A percentile compares a stretch with the other conserved stretches of the same genome.
Evolutionary conservation across 2,888 invertebrate genomes (phyloP).

Genomic region (Pristionchus fissidentatus): DNA sequence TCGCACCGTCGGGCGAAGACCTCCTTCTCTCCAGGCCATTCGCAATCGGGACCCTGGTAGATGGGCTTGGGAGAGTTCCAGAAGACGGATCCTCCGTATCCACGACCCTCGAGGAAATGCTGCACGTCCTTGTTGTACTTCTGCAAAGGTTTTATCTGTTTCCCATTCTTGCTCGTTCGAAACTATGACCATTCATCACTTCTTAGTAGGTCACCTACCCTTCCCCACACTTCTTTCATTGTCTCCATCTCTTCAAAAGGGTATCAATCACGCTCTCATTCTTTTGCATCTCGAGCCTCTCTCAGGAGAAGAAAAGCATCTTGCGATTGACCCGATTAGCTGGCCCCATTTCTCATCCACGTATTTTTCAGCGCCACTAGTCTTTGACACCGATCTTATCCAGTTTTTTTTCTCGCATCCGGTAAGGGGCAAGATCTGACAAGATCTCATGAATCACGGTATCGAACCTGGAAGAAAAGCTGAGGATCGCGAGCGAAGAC

Average conservation of each 20-base stretch:
- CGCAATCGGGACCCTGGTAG: constrained; percentile 76
- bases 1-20: constrained; percentile 74
- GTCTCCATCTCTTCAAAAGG: background rate
- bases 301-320: constrained; percentile 6
- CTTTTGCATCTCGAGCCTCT: background rate
- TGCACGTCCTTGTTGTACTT: constrained; percentile 75
- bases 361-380: background rate
- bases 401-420: constrained; percentile 4
- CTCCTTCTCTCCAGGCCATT: constrained; percentile 75
- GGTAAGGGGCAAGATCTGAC: background rate
- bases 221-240: background rate
- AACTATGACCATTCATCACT: background rate
- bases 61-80: constrained; percentile 76
- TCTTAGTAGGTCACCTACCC: background rate
- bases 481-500: constrained; percentile 75
- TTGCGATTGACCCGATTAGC: constrained; percentile 45
- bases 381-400: constrained; percentile 42
- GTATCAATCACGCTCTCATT: background rate
- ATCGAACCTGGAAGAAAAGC: constrained; percentile 73
- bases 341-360: constrained; percentile 42
- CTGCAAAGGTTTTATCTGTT: constrained; percentile 55
- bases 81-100: constrained; percentile 76
- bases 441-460: background rate
- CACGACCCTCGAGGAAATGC: constrained; percentile 70
- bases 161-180: background rate